phyloP scores from a whole-genome alignment of 2,797 vertebrate genomes.

The Tokudaia tokunoshimensis region DNA sequence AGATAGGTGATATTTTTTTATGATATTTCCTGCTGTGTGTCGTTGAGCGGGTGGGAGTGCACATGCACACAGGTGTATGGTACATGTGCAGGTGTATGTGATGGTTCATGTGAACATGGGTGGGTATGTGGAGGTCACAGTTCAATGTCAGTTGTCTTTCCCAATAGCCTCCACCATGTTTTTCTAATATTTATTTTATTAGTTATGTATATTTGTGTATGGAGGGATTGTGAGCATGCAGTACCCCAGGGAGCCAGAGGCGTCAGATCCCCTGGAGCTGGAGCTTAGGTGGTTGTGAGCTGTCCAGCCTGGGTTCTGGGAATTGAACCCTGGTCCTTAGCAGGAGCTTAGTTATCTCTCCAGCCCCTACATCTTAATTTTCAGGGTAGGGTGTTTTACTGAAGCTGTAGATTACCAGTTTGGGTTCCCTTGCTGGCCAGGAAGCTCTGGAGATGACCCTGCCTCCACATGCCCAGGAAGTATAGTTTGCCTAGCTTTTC shows the following conservation, averaged over 20 bases:
- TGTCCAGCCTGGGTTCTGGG: background rate
- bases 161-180: background rate
- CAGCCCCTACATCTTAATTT: background rate
- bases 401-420: background rate
- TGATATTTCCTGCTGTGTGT: background rate
- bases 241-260: background rate
- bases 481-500: background rate
- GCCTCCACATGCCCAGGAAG: background rate
- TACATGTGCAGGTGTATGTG: background rate
- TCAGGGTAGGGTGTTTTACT: background rate
- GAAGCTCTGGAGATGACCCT: background rate
- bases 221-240: background rate
- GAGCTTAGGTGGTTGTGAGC: background rate
- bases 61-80: background rate
- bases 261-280: background rate
- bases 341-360: background rate
- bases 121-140: background rate
- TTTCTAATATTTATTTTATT: background rate
- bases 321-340: background rate
- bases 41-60: too few species aligned
- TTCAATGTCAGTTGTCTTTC: background rate
- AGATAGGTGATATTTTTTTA: background rate
- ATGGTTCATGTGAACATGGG: background rate
- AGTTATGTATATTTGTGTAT: background rate
- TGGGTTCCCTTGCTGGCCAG: background rate